These are phyloP conservation scores for Thalassaphorura encarpata DNA, from an alignment of 1,140 invertebrate species.

Conservation along the genomic window DNA sequence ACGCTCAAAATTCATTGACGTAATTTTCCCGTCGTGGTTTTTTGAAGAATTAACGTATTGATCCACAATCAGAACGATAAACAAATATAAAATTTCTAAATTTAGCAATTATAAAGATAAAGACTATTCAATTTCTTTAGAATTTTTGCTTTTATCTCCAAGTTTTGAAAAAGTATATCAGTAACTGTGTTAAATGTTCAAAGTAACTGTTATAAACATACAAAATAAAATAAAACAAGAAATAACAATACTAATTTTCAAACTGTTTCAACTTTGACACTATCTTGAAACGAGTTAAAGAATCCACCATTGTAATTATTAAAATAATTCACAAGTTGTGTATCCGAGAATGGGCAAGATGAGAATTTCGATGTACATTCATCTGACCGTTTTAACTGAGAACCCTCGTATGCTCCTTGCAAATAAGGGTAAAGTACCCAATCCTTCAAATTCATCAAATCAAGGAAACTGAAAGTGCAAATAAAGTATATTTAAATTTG, in stretches of 20 bases:
- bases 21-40: no score
- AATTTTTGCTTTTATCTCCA: no score
- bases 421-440: slow-evolving; percentile 31
- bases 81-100: no score
- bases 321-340: slow-evolving; percentile 60
- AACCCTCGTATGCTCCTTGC: slow-evolving; percentile 27
- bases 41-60: no score
- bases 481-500: neutral
- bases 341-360: slow-evolving; percentile 58
- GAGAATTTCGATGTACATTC: slow-evolving; percentile 43
- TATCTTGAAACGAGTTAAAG: slow-evolving; percentile 55
- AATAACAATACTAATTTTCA: neutral
- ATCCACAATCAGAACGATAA: no score
- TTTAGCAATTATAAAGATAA: no score
- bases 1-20: no score
- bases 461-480: slow-evolving; percentile 23
- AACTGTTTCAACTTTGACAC: neutral
- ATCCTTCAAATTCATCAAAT: slow-evolving; percentile 29
- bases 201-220: neutral
- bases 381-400: slow-evolving; percentile 17
- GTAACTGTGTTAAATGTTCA: no score
- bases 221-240: neutral
- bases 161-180: no score
- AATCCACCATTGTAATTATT: slow-evolving; percentile 79
- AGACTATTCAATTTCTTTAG: no score